Evolutionary conservation across 2,888 invertebrate genomes (phyloP).

Genomic region (Coecobrya sp.): DNA sequence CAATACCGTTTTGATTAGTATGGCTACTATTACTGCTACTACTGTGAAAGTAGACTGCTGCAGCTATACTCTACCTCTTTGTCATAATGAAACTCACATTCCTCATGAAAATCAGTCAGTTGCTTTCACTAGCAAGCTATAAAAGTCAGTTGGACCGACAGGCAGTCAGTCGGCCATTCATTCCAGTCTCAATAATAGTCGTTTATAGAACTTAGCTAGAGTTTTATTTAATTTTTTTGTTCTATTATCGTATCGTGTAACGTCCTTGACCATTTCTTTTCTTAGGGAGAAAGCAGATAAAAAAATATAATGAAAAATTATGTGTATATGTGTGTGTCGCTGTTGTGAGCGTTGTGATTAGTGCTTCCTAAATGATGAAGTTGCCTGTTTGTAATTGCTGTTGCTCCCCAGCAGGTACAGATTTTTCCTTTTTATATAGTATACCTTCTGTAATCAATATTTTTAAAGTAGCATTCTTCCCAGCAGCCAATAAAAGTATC

Average conservation of each 20-base stretch:
- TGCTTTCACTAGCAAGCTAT: background rate
- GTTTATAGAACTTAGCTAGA: background rate
- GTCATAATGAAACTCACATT: conserved; percentile 19
- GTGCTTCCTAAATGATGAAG: conserved; percentile 73
- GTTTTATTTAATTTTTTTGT: background rate
- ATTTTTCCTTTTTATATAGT: background rate
- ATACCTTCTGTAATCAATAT: no score
- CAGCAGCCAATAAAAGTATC: no score
- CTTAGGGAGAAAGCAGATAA: background rate
- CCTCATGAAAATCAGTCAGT: conserved; percentile 45
- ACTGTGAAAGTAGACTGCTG: background rate
- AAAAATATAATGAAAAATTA: background rate
- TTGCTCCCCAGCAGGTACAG: conserved; percentile 58
- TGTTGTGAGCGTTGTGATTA: background rate
- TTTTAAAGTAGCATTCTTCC: background rate
- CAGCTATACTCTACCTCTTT: background rate
- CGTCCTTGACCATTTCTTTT: background rate
- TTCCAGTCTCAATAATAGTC: background rate
- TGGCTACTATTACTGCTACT: background rate
- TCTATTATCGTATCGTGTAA: background rate
- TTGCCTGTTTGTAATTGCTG: conserved; percentile 79
- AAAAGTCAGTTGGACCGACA: conserved; percentile 28
- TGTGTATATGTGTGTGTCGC: background rate
- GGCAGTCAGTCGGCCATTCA: background rate
- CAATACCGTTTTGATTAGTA: conserved; percentile 47